A percentile compares a stretch with the other conserved stretches of the same genome.
These are phyloP conservation scores for Calvadosia cruxmelitensis DNA, from an alignment of 30 jellyfish, hydroid and myxozoan species.

Conservation along the genomic window DNA sequence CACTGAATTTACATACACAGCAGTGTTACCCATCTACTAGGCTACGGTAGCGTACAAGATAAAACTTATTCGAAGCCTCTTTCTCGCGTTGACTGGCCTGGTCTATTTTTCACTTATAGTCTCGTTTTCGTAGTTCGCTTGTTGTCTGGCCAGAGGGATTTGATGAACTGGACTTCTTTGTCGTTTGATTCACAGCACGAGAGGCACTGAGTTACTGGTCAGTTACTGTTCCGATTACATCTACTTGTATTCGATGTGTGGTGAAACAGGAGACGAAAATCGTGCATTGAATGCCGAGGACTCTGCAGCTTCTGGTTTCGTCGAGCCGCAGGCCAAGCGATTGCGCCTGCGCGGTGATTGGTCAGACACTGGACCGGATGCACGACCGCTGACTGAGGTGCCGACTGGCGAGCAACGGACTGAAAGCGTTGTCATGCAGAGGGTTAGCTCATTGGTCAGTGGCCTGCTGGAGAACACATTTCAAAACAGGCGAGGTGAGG, in stretches of 20 bases:
- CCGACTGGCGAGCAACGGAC: not conserved
- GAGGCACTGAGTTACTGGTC: slow-evolving; percentile 53
- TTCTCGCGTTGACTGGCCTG: too few relatives aligned
- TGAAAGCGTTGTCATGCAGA: slow-evolving; percentile 39
- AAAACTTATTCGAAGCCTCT: too few relatives aligned
- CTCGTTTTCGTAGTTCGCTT: too few relatives aligned
- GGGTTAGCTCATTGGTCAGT: slow-evolving; percentile 55
- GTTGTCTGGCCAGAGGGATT: too few relatives aligned
- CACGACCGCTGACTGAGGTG: slow-evolving; percentile 61
- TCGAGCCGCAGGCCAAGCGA: slow-evolving; percentile 52
- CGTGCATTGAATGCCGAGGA: not conserved
- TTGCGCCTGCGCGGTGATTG: slow-evolving; percentile 88
- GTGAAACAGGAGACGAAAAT: not conserved
- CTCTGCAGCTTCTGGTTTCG: slow-evolving; percentile 1
- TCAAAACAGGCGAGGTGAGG: too few relatives aligned
- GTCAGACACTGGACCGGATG: slow-evolving; percentile 95
- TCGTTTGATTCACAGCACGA: slow-evolving; percentile 29
- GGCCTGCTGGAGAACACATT: slow-evolving; percentile 64
- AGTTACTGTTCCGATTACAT: slow-evolving; percentile 76
- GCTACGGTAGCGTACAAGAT: too few relatives aligned
- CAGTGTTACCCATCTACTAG: too few relatives aligned
- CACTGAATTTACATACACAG: too few relatives aligned
- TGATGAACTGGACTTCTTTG: too few relatives aligned
- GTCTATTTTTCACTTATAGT: too few relatives aligned
- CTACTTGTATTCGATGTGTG: slow-evolving; percentile 33